Base-by-base conservation (phyloP, 2,797 vertebrate genomes). In the Etheostoma perlongum region DNA sequence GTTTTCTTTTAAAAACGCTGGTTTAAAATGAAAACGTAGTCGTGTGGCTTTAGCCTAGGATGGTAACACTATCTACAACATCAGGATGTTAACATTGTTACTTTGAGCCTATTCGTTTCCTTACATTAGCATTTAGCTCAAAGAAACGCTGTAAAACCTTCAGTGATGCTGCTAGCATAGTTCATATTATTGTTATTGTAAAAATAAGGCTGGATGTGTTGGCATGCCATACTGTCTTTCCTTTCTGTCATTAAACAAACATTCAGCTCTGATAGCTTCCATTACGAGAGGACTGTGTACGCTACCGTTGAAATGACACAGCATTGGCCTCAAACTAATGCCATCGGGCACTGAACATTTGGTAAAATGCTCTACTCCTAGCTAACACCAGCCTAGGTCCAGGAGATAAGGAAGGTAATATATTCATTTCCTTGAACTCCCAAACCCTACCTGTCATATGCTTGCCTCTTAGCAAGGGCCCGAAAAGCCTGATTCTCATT, bases 371-470 rank as follows among this genome's bases (percentile, higher is more conserved):
- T 82, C 85, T 49, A 44, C 74, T 89, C 79, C 65, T n/a, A 68
- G 91, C 89, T 90, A 92, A 92, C 88, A 85, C 79, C 84, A 79
- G 74, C 67, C 79, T 36, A 36, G 67, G 83, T 88, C 79, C 52
- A 85, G 83, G 77, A 91, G 92, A 94, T 86, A 86, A 92, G 85
- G 86, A 77, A 83, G 84, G 85, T 78, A 87, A 91, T 90, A 93
- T 87, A 90, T 89, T 91, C 79, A 67, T 93, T 92, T 86, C 84
- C 83, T 89, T 88, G 89, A 89, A 86, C 90, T 92, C 84, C 76
- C 83, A 91, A 94, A 95, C 92, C 88, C 60, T 82, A 88, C 84
- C 92, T 94, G 94, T 94, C 95, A 94, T 91, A 90, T 88, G 83
- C 92, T 88, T 89, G 90, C 91, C 91, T 93, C 92, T 93, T 88